phyloP scores from a whole-genome alignment of 2,888 invertebrate genomes.

The Latrodectus hesperus region DNA sequence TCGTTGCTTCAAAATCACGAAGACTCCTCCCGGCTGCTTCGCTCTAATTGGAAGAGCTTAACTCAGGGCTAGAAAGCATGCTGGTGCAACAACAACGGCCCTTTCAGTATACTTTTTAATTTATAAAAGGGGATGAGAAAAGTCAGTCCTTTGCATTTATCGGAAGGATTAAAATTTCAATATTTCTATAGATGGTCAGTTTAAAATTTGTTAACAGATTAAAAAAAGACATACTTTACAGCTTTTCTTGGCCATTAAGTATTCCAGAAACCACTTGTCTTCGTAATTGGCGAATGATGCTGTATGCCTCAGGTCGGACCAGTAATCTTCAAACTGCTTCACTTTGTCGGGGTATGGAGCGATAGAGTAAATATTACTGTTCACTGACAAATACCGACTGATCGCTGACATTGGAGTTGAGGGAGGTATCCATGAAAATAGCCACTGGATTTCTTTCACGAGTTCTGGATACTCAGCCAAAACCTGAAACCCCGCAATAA shows the following conservation, averaged over 20 bases:
- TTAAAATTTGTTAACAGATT: no score
- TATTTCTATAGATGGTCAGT: no score
- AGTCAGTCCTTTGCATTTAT: no score
- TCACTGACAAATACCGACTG: background rate
- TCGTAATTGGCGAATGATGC: slow-evolving; percentile 68
- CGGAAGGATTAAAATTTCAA: no score
- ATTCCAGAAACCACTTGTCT: slow-evolving; percentile 72
- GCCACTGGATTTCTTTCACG: slow-evolving; percentile 52
- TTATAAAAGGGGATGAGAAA: no score
- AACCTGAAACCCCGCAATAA: slow-evolving; percentile 12
- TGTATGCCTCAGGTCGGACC: slow-evolving; percentile 50
- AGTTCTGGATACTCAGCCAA: slow-evolving; percentile 60
- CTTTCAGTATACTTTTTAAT: no score
- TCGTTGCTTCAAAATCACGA: no score
- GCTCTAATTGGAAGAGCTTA: no score
- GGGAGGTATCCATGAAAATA: slow-evolving; percentile 66
- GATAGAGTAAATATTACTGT: slow-evolving; percentile 46
- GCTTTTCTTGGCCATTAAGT: slow-evolving; percentile 63
- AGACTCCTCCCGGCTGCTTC: no score
- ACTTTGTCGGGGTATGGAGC: slow-evolving; percentile 61
- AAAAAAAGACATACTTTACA: slow-evolving; percentile 35
- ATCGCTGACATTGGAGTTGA: slow-evolving; percentile 16
- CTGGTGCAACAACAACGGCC: no score
- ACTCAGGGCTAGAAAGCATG: no score
- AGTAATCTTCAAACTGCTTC: slow-evolving; percentile 59